phyloP scores from a whole-genome alignment of 2,888 invertebrate species.

The Chouioia cunea region DNA sequence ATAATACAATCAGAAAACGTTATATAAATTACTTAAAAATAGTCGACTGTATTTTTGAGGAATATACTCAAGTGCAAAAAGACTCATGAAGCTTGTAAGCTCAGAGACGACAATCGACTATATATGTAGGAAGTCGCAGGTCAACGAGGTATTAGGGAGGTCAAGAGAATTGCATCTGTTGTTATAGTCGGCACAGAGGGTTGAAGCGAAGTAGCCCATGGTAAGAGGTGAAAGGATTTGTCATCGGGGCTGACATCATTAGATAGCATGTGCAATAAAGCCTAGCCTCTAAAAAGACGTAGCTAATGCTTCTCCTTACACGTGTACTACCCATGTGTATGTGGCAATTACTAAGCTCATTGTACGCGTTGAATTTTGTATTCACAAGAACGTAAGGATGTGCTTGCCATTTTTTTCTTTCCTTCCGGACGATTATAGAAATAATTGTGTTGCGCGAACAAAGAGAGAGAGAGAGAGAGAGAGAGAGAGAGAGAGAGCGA shows the following conservation, averaged over 20 bases:
- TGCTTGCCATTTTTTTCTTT: no score
- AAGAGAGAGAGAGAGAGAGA: no score
- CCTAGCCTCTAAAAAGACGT: neutral
- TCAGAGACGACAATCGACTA: neutral
- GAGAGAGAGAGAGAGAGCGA: no score
- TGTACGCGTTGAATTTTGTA: no score
- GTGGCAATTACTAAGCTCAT: no score
- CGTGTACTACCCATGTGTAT: neutral
- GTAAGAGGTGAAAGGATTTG: conserved; percentile 39
- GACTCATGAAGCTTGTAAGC: no score
- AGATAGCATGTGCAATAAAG: conserved; percentile 36
- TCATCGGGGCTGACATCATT: conserved; percentile 49
- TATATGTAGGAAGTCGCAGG: neutral
- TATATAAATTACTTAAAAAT: no score
- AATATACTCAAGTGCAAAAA: neutral
- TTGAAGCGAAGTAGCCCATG: neutral
- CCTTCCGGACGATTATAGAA: no score
- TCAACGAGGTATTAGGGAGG: conserved; percentile 19
- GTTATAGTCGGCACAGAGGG: neutral
- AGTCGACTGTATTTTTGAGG: neutral
- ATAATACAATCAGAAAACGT: no score
- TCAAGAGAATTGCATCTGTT: conserved; percentile 8
- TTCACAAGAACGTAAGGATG: no score
- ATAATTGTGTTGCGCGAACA: no score
- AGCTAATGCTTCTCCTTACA: conserved; percentile 19